These are phyloP conservation scores for Helobdella robusta DNA, from an alignment of 2,888 invertebrate genomes.

Conservation along the genomic window DNA sequence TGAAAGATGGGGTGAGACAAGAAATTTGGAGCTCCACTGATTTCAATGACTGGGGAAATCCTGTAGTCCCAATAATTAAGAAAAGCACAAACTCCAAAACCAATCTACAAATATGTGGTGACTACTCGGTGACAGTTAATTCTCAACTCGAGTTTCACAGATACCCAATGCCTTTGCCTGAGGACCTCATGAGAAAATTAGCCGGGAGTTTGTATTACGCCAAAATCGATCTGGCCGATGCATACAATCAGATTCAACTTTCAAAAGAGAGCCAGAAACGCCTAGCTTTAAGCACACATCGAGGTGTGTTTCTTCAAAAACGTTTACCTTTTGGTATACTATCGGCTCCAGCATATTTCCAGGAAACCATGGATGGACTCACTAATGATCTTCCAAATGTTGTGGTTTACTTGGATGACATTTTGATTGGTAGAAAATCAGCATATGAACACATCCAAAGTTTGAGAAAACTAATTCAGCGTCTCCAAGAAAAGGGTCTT, in stretches of 20 bases:
- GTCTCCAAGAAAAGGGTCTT: too few relatives aligned
- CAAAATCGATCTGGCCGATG: not conserved
- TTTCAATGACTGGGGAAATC: not conserved
- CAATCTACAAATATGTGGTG: not conserved
- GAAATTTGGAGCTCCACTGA: not conserved
- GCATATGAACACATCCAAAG: too few relatives aligned
- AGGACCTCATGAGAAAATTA: constrained; percentile 1
- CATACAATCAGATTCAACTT: constrained; percentile 6
- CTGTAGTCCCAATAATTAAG: not conserved
- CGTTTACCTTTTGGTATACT: too few relatives aligned
- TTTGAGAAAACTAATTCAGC: too few relatives aligned
- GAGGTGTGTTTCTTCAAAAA: too few relatives aligned
- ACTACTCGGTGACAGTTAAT: too few relatives aligned
- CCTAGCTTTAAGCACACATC: not conserved
- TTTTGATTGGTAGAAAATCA: too few relatives aligned
- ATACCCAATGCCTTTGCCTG: constrained; percentile 9
- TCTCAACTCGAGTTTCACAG: constrained; percentile 3
- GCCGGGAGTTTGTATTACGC: not conserved
- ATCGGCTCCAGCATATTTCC: too few relatives aligned
- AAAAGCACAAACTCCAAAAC: not conserved
- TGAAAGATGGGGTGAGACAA: constrained; percentile 2
- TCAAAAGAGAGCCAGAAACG: not conserved
- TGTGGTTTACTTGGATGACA: too few relatives aligned
- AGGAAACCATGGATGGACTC: too few relatives aligned
- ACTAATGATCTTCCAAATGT: too few relatives aligned